Evolutionary conservation across 1,140 invertebrate species (phyloP), one percentile per base, ranked within the genome.

Genomic region (Drosophila ercepeae): DNA sequence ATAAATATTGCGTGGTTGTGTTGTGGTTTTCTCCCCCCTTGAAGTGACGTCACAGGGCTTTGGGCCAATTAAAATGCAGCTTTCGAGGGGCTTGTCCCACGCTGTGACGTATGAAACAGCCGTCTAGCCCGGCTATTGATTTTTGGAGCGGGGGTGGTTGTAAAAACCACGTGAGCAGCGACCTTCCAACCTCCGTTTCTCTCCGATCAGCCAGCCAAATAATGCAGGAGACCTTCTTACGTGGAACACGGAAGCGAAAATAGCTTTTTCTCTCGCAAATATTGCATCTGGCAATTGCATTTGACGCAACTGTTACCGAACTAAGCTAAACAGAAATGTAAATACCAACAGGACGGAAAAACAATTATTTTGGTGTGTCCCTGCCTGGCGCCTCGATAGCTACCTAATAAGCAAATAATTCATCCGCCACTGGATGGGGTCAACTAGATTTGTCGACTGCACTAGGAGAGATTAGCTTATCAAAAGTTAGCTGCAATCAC

Each of bases 71-170:
- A 39, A 39, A 60, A 61, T 34, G 42, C 53, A 60, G 78, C 78
- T 82, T 57, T 58, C 34, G n/a, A 78, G 78, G 78, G 78, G 78
- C 78, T 78, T 83, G 78, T 77, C 78, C 44, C 39, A 44, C 52
- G 51, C 44, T 18, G 29, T 55, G 53, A 55, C 53, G 53, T 55
- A 32, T 34, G 23, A 39, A 52, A 29, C 59, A 68, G 58, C 27
- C 60, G 48, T 41, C 41, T 52, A 32, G 61, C 41, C 36, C 44
- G 42, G 23, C 32, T 51, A 59, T 70, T 59, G 65, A 70, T 51
- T 46, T 25, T 63, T n/a, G 9, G 34, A 25, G 14, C 41, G 13
- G 14, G 7, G n/a, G 14, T 16, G 39, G 16, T 16, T 5, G 18
- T n/a, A 48, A 18, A 27, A 25, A 36, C 21, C 68, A 71, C 68